Conservation (phyloP, 2,113 vertebrate genomes). For the Odontophorus gujanensis region DNA sequence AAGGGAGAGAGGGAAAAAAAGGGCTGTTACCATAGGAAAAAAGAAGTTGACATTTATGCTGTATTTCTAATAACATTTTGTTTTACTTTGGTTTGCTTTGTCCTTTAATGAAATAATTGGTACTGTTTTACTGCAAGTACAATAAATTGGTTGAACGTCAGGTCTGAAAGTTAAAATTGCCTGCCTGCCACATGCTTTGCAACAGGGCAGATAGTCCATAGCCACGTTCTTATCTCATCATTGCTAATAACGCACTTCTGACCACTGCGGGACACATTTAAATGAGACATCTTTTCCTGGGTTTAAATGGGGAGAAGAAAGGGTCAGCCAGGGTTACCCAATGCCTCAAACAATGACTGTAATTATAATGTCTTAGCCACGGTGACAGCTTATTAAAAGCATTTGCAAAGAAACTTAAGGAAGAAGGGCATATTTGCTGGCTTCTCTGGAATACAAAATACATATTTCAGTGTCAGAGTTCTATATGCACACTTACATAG, state of each 20-base stretch:
- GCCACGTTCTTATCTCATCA: slow-evolving; percentile 42
- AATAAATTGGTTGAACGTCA: not conserved
- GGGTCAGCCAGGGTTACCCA: slow-evolving; percentile 37
- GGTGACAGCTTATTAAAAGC: slow-evolving; percentile 57
- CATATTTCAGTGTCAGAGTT: not conserved
- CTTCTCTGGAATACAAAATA: not conserved
- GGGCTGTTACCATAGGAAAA: not conserved
- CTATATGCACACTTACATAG: not conserved
- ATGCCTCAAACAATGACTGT: slow-evolving; percentile 10
- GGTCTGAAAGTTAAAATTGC: slow-evolving; percentile 12
- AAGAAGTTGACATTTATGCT: not conserved
- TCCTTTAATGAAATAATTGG: slow-evolving; percentile 24
- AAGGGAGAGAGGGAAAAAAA: not conserved
- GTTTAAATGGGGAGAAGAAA: slow-evolving; percentile 42
- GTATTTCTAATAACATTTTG: not conserved
- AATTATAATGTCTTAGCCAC: slow-evolving; percentile 36
- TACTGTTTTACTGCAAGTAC: not conserved
- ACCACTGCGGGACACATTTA: slow-evolving; percentile 31
- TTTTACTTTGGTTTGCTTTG: not conserved
- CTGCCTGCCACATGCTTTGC: not conserved
- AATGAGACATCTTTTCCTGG: slow-evolving; percentile 39
- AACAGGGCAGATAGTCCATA: slow-evolving; percentile 12
- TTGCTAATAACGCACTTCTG: slow-evolving; percentile 41
- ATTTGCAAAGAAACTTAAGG: slow-evolving; percentile 27
- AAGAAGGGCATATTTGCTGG: slow-evolving; percentile 9